Conservation (phyloP, 1,140 invertebrate genomes). For the Diorhabda carinulata region DNA sequence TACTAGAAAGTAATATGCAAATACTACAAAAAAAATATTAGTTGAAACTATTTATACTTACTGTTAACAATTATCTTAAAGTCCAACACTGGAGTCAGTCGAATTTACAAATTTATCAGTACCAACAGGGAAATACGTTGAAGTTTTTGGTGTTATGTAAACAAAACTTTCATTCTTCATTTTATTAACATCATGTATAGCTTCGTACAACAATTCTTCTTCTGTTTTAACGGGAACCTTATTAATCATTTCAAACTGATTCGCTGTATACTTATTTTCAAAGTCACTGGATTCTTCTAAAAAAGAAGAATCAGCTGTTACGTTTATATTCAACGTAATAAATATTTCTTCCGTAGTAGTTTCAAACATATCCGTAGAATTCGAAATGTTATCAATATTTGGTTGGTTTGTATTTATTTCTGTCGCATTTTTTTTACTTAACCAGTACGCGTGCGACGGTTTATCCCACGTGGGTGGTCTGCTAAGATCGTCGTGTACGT, state of each 20-base stretch:
- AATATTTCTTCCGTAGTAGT: not conserved
- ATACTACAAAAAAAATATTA: too few species aligned
- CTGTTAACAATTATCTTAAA: not conserved
- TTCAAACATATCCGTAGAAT: not conserved
- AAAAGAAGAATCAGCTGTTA: too few species aligned
- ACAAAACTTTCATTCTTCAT: slow-evolving; percentile 5
- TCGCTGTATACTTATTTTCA: not conserved
- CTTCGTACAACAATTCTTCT: slow-evolving; percentile 4
- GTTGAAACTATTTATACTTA: too few species aligned
- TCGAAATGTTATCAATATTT: not conserved
- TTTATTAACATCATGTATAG: not conserved
- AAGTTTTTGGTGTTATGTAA: slow-evolving; percentile 12
- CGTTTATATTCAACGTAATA: too few species aligned
- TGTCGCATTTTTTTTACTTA: too few species aligned
- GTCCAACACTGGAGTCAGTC: not conserved
- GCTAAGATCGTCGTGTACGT: slow-evolving; percentile 51
- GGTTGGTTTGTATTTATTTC: not conserved
- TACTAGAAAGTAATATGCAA: too few species aligned
- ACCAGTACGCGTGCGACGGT: slow-evolving; percentile 33
- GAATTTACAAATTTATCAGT: slow-evolving; percentile 4
- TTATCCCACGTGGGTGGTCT: slow-evolving; percentile 44
- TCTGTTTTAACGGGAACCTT: not conserved
- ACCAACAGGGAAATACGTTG: not conserved
- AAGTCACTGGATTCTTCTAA: too few species aligned
- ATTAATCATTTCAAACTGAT: slow-evolving; percentile 14